phyloP scores from a whole-genome alignment of 2,113 vertebrate genomes.

The Lamprotornis superbus region DNA sequence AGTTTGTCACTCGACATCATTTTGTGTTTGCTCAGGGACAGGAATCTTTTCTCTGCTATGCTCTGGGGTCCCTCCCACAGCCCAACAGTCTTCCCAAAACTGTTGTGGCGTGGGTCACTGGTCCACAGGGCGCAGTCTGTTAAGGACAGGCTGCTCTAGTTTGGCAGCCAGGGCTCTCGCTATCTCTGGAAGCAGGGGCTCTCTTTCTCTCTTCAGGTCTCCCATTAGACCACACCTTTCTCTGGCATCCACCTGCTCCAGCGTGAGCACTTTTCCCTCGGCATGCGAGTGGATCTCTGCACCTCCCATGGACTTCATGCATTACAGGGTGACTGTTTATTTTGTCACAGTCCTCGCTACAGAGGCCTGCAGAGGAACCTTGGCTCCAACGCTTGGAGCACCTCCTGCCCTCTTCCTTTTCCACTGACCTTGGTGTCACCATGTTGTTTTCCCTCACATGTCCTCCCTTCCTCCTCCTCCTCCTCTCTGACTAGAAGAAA shows the following conservation, averaged over 20 bases:
- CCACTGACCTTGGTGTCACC: background rate
- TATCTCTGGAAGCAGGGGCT: too few species aligned
- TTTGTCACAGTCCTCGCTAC: background rate
- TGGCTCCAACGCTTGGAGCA: background rate
- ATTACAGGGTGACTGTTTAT: background rate
- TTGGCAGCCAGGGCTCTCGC: too few species aligned
- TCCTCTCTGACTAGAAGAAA: background rate
- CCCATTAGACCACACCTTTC: background rate
- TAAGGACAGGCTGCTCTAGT: too few species aligned
- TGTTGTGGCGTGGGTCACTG: too few species aligned
- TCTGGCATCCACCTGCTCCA: background rate
- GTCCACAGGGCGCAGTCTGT: too few species aligned
- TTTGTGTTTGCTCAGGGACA: background rate
- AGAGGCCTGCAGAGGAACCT: background rate
- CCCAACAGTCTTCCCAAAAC: too few species aligned
- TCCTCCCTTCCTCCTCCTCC: background rate
- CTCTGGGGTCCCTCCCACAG: background rate
- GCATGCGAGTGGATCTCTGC: background rate
- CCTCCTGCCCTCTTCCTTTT: background rate
- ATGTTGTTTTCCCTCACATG: too few species aligned
- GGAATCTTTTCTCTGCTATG: background rate
- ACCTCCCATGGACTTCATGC: background rate
- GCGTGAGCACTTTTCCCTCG: background rate
- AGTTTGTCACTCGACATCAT: fast-evolving
- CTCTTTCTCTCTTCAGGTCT: too few species aligned